Base-by-base conservation (phyloP, 2,797 vertebrate species). In the Hydrophis major region DNA sequence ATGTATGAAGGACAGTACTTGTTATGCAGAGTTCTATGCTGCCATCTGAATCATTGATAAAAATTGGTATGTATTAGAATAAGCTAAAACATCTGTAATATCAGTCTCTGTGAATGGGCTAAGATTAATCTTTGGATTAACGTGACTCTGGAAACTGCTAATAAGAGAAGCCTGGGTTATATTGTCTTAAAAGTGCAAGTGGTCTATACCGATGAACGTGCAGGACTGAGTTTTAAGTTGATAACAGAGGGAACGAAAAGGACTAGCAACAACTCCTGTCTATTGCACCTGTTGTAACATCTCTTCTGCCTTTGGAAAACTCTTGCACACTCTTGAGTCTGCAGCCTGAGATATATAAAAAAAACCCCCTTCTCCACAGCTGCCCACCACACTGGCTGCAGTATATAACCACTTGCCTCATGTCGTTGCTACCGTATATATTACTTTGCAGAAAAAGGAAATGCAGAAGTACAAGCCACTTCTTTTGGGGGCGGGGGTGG, bases 251-350 rank as follows among this genome's bases (percentile, higher is more conserved):
- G n/a, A 56, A 50, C 57, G 3, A 28, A 61, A 89, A 83, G 66
- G 66, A 93, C 86, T 83, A 86, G 25, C 25, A 88, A 14, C 28
- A 69, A 93, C 28, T 61, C 59, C 37, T 60, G 56, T 18, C 56
- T 27, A 4, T 32, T 50, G 42, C 92, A 89, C 89, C 89, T 93
- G 87, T 88, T 55, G n/a, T 57, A 56, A 53, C 87, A 63, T 89
- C 69, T 89, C 90, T 12, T 11, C 12, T 89, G 93, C 87, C 87
- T 69, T 91, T 91, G 90, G 47, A 63, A 89, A 55, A 74, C 69
- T 59, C 56, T 25, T 63, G 87, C 6, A 42, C 86, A n/a, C 28
- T 10, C 86, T 93, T 78, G 42, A 88, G 55, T 27, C 42, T 14
- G 4, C 8, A 42, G 28, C 8, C 20, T 6, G 37, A 28, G 28